Evolutionary conservation across 2,113 vertebrate species (phyloP).

Genomic region (Microcebus jonahi): DNA sequence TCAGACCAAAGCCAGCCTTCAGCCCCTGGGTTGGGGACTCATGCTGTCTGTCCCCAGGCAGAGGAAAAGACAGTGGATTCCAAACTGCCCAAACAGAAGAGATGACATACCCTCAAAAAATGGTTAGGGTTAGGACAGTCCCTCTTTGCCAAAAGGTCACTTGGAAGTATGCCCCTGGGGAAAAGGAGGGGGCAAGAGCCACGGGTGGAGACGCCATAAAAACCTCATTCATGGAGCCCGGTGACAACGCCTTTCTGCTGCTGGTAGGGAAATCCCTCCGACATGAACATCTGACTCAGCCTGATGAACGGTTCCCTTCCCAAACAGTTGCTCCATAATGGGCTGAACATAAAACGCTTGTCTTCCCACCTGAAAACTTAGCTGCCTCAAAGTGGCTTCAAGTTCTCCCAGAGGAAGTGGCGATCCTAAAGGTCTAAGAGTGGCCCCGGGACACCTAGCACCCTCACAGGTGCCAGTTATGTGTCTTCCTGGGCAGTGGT

Average conservation of each 20-base stretch:
- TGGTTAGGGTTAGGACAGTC: no score
- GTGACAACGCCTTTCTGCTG: not conserved
- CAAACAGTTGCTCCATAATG: not conserved
- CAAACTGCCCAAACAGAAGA: not conserved
- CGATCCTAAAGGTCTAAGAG: not conserved
- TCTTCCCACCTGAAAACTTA: not conserved
- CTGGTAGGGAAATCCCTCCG: not conserved
- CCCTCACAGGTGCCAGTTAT: not conserved
- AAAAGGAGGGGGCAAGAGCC: not conserved
- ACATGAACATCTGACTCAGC: not conserved
- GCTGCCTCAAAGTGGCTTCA: not conserved
- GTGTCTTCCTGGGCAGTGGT: not conserved
- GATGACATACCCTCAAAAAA: not conserved
- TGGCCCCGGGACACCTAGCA: not conserved
- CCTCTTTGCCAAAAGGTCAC: conserved; percentile 47
- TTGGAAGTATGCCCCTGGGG: not conserved
- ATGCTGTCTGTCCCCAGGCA: not conserved
- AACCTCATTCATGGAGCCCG: conserved; percentile 48
- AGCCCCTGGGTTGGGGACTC: not conserved
- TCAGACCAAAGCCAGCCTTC: not conserved
- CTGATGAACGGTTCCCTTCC: conserved; percentile 60
- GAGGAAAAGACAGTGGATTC: not conserved
- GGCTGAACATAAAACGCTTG: conserved; percentile 31
- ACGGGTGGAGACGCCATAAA: conserved; percentile 37
- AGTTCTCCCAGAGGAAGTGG: not conserved